These are phyloP conservation scores for Brachionus plicatilis DNA, from an alignment of 1,140 invertebrate species.

Conservation along the genomic window DNA sequence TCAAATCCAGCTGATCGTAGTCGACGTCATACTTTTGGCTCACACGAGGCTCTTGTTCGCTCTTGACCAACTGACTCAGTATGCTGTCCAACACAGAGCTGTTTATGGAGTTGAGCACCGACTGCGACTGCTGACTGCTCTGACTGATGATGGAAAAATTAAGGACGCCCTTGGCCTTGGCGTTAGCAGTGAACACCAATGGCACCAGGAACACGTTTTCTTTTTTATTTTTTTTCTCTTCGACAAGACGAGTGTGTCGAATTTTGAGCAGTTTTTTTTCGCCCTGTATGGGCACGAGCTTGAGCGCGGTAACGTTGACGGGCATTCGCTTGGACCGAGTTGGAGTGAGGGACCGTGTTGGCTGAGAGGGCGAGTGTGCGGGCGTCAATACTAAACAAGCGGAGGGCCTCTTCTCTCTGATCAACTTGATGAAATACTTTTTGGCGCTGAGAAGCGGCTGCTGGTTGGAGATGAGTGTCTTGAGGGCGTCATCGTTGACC, in stretches of 20 bases:
- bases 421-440: not conserved
- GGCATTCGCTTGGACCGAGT: not conserved
- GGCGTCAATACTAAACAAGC: constrained; percentile 21
- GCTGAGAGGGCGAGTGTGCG: constrained; percentile 24
- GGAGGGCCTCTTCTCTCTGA: not conserved
- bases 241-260: not conserved
- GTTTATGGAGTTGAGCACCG: not conserved
- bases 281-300: constrained; percentile 17
- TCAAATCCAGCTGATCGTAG: constrained; percentile 1
- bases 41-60: not conserved
- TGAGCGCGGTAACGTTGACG: not conserved
- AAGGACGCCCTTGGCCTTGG: not conserved
- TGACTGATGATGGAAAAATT: constrained; percentile 16
- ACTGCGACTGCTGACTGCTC: not conserved
- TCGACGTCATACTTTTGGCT: not conserved
- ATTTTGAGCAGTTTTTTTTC: constrained; percentile 27
- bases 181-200: not conserved
- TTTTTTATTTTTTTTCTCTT: not conserved
- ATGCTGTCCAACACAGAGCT: not conserved
- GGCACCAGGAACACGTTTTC: not conserved
- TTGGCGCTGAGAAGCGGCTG: not conserved
- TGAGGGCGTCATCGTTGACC: not conserved
- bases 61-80: not conserved
- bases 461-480: not conserved
- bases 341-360: too few relatives aligned